Percentiles rank a stretch among this genome's conserved stretches.
Conservation (phyloP, 2,888 invertebrate genomes). For the Gerris lacustris region DNA sequence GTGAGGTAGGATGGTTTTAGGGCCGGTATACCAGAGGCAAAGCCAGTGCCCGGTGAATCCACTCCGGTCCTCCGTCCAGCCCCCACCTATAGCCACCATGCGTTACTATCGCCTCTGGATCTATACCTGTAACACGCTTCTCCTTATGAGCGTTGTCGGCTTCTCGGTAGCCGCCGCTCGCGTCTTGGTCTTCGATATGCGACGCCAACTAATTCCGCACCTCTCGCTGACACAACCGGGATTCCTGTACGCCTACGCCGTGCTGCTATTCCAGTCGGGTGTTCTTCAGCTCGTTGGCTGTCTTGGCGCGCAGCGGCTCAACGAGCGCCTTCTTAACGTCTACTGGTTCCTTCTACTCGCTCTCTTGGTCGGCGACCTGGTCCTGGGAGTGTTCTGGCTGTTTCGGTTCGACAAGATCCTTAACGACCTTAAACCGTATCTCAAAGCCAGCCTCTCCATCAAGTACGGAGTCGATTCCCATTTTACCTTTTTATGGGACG, state of each 20-base stretch:
- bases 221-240: slow-evolving; percentile 66
- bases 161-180: slow-evolving; percentile 38
- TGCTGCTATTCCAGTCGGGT: slow-evolving; percentile 58
- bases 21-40: slow-evolving; percentile 22
- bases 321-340: slow-evolving; percentile 66
- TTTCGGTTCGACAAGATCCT: slow-evolving; percentile 64
- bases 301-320: slow-evolving; percentile 65
- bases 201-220: slow-evolving; percentile 57
- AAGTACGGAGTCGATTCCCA: slow-evolving; percentile 55
- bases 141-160: slow-evolving; percentile 65
- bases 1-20: slow-evolving; percentile 23
- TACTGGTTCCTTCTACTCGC: slow-evolving; percentile 71
- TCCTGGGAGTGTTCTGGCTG: slow-evolving; percentile 75
- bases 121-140: slow-evolving; percentile 80
- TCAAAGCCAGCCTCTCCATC: slow-evolving; percentile 43
- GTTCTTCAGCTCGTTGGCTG: slow-evolving; percentile 57
- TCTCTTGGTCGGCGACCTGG: slow-evolving; percentile 68
- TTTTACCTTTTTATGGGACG: slow-evolving; percentile 66
- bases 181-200: slow-evolving; percentile 55
- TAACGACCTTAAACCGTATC: slow-evolving; percentile 56
- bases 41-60: slow-evolving; percentile 24
- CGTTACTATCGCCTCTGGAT: slow-evolving; percentile 84
- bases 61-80: slow-evolving; percentile 33
- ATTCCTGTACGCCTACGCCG: slow-evolving; percentile 72
- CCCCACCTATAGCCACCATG: slow-evolving; percentile 37